Evolutionary conservation across 2,113 vertebrate species (phyloP).

Genomic region (Syngnathus typhle): DNA sequence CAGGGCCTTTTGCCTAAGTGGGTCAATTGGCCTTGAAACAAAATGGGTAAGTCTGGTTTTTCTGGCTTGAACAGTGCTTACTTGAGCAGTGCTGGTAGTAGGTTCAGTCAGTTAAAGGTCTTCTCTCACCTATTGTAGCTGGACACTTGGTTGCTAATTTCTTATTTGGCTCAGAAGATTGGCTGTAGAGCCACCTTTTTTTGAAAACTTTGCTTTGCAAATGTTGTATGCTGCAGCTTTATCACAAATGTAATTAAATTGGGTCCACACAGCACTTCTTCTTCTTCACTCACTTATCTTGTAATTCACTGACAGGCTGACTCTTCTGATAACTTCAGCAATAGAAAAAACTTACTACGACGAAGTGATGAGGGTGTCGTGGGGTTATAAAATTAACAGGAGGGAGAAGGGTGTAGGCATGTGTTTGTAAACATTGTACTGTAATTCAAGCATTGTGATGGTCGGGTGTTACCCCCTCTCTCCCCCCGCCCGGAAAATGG

Average conservation of each 20-base stretch:
- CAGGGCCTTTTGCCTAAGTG: constrained; percentile 3
- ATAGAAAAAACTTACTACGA: no score
- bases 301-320: not conserved
- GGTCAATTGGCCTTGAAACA: constrained; percentile 1
- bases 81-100: not conserved
- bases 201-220: not conserved
- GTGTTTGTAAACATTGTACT: no score
- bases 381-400: no score
- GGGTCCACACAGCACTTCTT: constrained; percentile 1
- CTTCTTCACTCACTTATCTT: not conserved
- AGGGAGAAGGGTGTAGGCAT: no score
- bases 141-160: not conserved
- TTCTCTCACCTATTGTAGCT: not conserved
- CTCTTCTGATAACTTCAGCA: no score
- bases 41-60: not conserved
- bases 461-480: no score
- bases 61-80: not conserved
- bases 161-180: not conserved
- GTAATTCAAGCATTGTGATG: no score
- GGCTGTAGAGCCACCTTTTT: not conserved
- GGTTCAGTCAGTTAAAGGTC: not conserved
- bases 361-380: no score
- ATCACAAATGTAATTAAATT: not conserved
- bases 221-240: not conserved
- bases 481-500: no score